Conservation (phyloP, 2,888 invertebrate genomes). For the Halocaridina rubra region DNA sequence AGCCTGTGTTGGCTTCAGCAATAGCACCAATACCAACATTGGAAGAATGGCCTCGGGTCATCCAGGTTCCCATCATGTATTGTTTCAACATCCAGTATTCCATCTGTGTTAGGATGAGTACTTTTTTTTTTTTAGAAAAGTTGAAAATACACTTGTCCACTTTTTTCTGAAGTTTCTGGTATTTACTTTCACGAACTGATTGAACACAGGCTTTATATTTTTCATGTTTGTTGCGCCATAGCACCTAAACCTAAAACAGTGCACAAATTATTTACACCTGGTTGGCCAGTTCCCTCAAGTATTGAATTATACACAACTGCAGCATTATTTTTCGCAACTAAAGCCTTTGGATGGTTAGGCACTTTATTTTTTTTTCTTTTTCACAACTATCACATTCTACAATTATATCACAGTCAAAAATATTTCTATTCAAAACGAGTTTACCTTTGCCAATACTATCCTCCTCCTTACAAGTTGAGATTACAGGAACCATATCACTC, state of each 20-base stretch:
- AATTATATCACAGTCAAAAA: not conserved
- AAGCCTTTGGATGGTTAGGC: not conserved
- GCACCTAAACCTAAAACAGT: not conserved
- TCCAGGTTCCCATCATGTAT: not conserved
- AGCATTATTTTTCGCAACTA: not conserved
- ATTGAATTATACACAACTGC: not conserved
- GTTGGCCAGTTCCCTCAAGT: not conserved
- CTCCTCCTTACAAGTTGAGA: not conserved
- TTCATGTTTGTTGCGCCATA: not conserved
- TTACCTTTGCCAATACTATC: not conserved
- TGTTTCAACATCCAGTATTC: not conserved
- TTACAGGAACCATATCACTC: not conserved
- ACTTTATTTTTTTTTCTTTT: not conserved
- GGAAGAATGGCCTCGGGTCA: slow-evolving; percentile 7
- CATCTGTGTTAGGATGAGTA: not conserved
- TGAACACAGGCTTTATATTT: not conserved
- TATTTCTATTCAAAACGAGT: not conserved
- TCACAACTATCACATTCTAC: not conserved
- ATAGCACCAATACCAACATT: not conserved
- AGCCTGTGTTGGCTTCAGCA: not conserved
- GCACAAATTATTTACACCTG: not conserved
- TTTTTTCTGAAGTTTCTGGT: not conserved
- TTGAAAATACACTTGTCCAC: not conserved
- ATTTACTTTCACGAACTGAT: not conserved
- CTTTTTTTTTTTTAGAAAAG: not conserved